These are phyloP conservation scores for Bos indicus DNA, from an alignment of 2,113 vertebrate species.

Conservation along the genomic window DNA sequence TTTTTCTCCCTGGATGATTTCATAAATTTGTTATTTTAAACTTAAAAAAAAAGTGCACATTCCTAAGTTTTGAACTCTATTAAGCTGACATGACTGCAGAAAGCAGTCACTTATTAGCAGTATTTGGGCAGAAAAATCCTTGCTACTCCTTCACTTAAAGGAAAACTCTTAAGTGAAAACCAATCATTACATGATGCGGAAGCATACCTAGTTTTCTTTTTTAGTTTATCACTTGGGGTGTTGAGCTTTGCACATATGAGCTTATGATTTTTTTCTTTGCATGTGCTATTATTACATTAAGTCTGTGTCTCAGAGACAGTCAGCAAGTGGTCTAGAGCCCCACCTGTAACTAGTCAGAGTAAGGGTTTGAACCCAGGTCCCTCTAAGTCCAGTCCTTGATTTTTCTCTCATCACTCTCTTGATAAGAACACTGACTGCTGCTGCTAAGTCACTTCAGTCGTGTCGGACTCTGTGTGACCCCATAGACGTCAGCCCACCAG, in stretches of 20 bases:
- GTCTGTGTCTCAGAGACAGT: background rate
- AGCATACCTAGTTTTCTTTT: background rate
- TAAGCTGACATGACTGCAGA: background rate
- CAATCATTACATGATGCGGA: background rate
- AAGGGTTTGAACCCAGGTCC: background rate
- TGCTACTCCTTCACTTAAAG: background rate
- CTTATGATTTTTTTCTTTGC: background rate
- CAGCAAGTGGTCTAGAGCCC: background rate
- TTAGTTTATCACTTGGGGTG: background rate
- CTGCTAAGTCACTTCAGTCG: no score
- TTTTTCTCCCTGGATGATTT: background rate
- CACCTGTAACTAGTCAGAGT: background rate
- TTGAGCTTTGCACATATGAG: background rate
- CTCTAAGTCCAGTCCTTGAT: background rate
- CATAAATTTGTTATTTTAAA: background rate
- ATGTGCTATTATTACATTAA: background rate
- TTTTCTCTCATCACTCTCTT: background rate
- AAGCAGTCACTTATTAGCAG: background rate
- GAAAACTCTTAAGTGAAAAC: background rate
- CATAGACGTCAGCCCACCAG: no score
- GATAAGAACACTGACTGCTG: background rate
- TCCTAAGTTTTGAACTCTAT: background rate
- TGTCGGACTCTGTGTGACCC: no score
- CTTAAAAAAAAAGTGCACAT: background rate
- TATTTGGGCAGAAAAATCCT: background rate